Evolutionary conservation across 2,113 vertebrate genomes (phyloP), one percentile per base, ranked within the genome.

Genomic region (Bujurquina vittata): DNA sequence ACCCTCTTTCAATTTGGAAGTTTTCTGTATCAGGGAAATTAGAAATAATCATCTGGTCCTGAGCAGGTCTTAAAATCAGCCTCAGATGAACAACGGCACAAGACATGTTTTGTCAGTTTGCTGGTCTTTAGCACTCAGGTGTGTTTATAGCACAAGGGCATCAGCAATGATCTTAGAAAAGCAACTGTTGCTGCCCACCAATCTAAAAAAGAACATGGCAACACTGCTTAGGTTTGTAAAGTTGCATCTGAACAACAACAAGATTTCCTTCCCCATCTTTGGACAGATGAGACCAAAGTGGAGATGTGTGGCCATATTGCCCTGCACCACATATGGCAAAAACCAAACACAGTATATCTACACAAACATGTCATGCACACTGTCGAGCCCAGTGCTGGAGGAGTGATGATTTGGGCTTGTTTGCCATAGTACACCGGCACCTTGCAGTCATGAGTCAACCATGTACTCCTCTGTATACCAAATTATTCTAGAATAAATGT

Each of bases 1-100:
- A 49, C 4, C 40, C 22, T 17, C 40, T 46, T 46, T 67, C 63
- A 67, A 46, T 18, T 10, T 22, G 17, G 17, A 46, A 15, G 0
- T 10, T 67, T 67, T 26, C 40, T 0, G 1, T 46, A 26, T 67
- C 63, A 46, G 40, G 40, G 63, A 46, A 22, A 67, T 67, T 46
- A 67, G 40, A 67, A 67, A 67, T 26, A 69, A 69, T 49, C 40
- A 69, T 49, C 63, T 69, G 63, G 26, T 69, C 63, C 63, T 49
- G 46, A 49, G 63, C 63, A 29, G 1, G 63, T 69, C 63, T 49
- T 49, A 49, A 69, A 69, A 11, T 29, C 15, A 69, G 26, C 14
- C 40, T 67, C 63, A 67, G 15, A 46, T 18, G 40, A 1, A 67
- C 63, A 67, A 26, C 63, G 46, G 46, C 46, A 14, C 63, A 26